phyloP scores from a whole-genome alignment of 2,888 invertebrate species.

The Horisme vitalbata region DNA sequence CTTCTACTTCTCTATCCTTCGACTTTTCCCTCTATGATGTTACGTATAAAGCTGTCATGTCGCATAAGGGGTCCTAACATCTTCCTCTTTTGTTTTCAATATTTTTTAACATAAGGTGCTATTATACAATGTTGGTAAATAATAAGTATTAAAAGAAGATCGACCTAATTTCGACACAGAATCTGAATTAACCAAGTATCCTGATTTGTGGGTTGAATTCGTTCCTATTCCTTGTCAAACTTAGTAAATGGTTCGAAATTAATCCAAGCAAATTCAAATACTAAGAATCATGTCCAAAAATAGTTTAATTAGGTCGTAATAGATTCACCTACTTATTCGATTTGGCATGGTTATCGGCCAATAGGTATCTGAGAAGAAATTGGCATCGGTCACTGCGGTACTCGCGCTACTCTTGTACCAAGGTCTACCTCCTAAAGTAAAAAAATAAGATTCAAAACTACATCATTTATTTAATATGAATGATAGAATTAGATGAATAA shows the following conservation, averaged over 20 bases:
- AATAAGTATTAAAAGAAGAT: no score
- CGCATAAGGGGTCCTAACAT: no score
- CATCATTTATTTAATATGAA: no score
- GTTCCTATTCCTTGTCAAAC: not conserved
- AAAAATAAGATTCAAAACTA: conserved; percentile 8
- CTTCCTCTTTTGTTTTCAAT: no score
- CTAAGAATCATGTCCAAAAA: conserved; percentile 21
- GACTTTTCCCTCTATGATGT: no score
- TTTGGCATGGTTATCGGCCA: conserved; percentile 48
- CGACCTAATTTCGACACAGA: no score
- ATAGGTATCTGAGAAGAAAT: conserved; percentile 40
- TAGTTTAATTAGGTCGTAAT: conserved; percentile 39
- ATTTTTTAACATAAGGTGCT: no score
- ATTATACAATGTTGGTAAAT: no score
- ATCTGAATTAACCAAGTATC: no score
- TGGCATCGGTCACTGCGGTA: conserved; percentile 40
- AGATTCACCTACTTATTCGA: conserved; percentile 34
- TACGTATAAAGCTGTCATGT: no score
- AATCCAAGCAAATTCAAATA: conserved; percentile 2
- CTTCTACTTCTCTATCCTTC: no score
- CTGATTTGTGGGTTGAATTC: not conserved
- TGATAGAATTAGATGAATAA: no score
- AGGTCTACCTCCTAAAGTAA: conserved; percentile 30
- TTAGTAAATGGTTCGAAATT: not conserved
- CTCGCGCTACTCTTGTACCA: conserved; percentile 42